Base-by-base conservation (phyloP, 2,888 invertebrate species). In the Dicycla oo region DNA sequence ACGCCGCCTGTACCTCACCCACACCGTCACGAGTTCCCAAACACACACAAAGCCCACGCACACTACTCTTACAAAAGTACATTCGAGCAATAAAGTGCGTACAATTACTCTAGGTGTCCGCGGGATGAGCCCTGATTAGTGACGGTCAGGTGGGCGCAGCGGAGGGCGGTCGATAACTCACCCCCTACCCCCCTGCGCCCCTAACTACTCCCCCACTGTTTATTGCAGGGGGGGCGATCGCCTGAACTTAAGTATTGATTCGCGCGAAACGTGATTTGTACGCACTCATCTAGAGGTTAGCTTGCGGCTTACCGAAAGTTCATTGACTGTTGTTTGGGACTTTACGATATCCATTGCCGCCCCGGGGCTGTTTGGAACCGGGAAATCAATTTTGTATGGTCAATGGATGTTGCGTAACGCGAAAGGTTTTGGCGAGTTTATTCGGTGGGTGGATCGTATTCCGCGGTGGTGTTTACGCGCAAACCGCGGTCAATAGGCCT, bases 191-290 rank as follows among this genome's bases (percentile, higher is more conserved):
- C 89, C 91, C 91, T 82, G 83, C 87, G 82, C 88, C 91, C 93
- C 93, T 88, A 92, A 92, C 92, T 92, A 92, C 91, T 90, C 92
- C 92, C 86, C 92, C 92, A 91, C 93, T 93, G 94, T 94, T 93
- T 94, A 94, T 94, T 93, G 93, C 94, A 94, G 94, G 95, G 95
- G 86, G 94, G 95, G 91, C 93, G 94, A 95, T 95, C 94, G 95
- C 94, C 95, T 94, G 90, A 95, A 95, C 95, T 96, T 95, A 95
- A 95, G 96, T 96, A 96, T 96, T 96, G 96, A 96, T 96, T 96
- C 96, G 95, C 95, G 95, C 95, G 94, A 95, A 96, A 95, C 95
- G 95, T 96, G 96, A 96, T 96, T 96, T 96, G 95, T 96, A 95
- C 95, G 95, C 95, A 95, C 94, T 96, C 95, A 95, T 95, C 95